A percentile compares a stretch with the other conserved stretches of the same genome.
These are phyloP conservation scores for Pyrocoelia pectoralis DNA, from an alignment of 2,888 invertebrate genomes.

Conservation along the genomic window DNA sequence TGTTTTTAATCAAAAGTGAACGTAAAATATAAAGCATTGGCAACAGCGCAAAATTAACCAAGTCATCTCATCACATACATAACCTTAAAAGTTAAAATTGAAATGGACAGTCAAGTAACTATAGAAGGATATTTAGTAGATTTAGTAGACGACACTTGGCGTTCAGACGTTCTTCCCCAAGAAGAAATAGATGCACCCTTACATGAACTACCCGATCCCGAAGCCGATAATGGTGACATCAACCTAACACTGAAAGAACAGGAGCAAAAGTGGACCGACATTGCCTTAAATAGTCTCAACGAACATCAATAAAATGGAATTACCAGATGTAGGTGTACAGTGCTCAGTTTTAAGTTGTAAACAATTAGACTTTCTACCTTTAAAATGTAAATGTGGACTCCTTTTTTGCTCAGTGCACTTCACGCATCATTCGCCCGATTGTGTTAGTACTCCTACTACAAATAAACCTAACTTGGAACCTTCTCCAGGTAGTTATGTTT, in stretches of 20 bases:
- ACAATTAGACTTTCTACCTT: slow-evolving; percentile 76
- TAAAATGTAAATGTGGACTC: slow-evolving; percentile 70
- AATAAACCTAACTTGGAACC: slow-evolving; percentile 40
- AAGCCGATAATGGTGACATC: slow-evolving; percentile 91
- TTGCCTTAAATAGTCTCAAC: slow-evolving; percentile 63
- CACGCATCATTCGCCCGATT: slow-evolving; percentile 64
- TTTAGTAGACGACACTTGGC: slow-evolving; percentile 88
- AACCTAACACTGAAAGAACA: slow-evolving; percentile 90
- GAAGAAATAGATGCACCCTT: slow-evolving; percentile 88
- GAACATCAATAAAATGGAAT: slow-evolving; percentile 73
- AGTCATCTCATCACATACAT: too few species aligned
- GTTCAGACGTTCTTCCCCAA: slow-evolving; percentile 80
- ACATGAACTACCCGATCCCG: slow-evolving; percentile 90
- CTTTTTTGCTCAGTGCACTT: slow-evolving; percentile 76
- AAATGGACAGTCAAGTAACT: slow-evolving; percentile 74
- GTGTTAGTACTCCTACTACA: slow-evolving; percentile 54
- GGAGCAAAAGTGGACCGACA: slow-evolving; percentile 72
- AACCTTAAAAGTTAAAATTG: too few species aligned
- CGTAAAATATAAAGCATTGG: too few species aligned
- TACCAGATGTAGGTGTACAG: slow-evolving; percentile 74
- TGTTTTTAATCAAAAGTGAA: too few species aligned
- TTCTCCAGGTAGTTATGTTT: slow-evolving; percentile 56
- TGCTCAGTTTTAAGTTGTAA: slow-evolving; percentile 70
- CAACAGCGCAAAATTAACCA: too few species aligned
- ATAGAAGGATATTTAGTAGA: slow-evolving; percentile 80